Conservation (phyloP, 2,888 invertebrate genomes). For the Drosophila lutescens region DNA sequence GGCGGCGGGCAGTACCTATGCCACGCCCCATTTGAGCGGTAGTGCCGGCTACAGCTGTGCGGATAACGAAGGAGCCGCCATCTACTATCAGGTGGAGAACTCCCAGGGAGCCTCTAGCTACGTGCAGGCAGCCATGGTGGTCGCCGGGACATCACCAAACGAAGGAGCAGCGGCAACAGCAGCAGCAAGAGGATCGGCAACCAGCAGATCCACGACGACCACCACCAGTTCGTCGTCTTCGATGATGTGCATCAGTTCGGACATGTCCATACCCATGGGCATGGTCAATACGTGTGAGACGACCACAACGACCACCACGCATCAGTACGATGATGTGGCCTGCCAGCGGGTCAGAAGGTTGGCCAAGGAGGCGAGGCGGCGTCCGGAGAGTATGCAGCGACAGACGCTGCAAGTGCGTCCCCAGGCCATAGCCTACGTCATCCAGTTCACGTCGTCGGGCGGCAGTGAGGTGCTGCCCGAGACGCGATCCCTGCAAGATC, state of each 20-base stretch:
- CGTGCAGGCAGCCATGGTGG: conserved; percentile 18
- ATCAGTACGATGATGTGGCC: conserved; percentile 83
- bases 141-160: not conserved
- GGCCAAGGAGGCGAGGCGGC: conserved; percentile 8
- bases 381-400: conserved; percentile 17
- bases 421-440: conserved; percentile 79
- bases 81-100: conserved; percentile 63
- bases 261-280: conserved; percentile 83
- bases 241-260: conserved; percentile 82
- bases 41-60: conserved; percentile 46
- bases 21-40: conserved; percentile 6
- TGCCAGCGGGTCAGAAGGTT: conserved; percentile 38
- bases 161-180: not conserved
- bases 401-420: conserved; percentile 77
- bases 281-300: conserved; percentile 69
- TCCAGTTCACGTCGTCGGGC: conserved; percentile 69
- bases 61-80: conserved; percentile 52
- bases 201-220: conserved; percentile 8
- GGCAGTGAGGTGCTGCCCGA: conserved; percentile 24
- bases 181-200: not conserved
- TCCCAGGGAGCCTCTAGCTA: conserved; percentile 32
- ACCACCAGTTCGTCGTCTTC: conserved; percentile 65
- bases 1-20: conserved; percentile 15
- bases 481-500: conserved; percentile 87
- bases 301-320: conserved; percentile 82